A percentile compares a stretch with the other conserved stretches of the same genome.
phyloP scores from a whole-genome alignment of 2,888 invertebrate species.

The Acleris laterana region DNA sequence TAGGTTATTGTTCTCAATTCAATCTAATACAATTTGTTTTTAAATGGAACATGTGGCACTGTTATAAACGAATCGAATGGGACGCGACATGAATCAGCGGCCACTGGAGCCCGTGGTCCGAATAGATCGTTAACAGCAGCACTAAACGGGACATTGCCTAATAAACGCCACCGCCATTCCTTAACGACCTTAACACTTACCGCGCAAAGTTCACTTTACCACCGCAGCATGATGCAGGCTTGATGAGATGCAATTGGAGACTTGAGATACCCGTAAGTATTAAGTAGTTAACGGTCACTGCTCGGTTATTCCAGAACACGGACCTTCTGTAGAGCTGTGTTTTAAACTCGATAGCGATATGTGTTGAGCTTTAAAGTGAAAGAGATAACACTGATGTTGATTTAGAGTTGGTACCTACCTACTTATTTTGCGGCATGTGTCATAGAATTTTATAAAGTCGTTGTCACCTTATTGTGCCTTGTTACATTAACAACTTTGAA shows the following conservation, averaged over 20 bases:
- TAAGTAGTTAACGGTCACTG: constrained; percentile 36
- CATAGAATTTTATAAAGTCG: too few species aligned
- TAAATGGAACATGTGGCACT: neutral
- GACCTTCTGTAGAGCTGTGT: neutral
- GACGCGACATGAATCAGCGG: neutral
- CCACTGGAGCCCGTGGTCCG: neutral
- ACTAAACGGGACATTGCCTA: constrained; percentile 21
- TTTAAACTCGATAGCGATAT: neutral
- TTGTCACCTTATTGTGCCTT: too few species aligned
- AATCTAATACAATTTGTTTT: too few species aligned
- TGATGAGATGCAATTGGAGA: constrained; percentile 59
- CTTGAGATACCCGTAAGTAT: constrained; percentile 41
- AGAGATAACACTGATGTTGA: too few species aligned
- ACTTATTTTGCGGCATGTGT: too few species aligned
- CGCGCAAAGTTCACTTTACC: neutral
- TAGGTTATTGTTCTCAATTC: too few species aligned
- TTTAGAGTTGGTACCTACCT: too few species aligned
- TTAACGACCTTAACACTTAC: neutral
- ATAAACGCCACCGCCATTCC: constrained; percentile 7
- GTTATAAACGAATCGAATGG: neutral
- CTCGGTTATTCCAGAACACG: neutral
- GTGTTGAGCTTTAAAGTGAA: too few species aligned
- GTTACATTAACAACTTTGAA: too few species aligned
- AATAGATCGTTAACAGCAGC: constrained; percentile 25
- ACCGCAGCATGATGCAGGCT: constrained; percentile 20